A percentile compares a stretch with the other conserved stretches of the same genome.
Evolutionary conservation across 92 coral and sea anemone species (phyloP).

Genomic region (Porites rus): DNA sequence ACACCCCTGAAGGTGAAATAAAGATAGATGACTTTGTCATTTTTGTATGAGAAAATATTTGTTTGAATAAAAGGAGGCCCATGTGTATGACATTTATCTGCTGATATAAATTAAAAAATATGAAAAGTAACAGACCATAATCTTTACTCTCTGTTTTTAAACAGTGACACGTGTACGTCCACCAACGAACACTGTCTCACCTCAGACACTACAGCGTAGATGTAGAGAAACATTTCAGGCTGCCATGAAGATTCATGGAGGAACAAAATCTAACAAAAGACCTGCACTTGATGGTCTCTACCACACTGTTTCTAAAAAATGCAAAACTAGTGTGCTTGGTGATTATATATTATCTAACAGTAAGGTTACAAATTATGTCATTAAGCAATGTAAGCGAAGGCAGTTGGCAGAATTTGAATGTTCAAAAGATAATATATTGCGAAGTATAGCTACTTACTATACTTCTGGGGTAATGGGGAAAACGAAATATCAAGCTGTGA

Average conservation of each 20-base stretch:
- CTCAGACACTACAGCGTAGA: conserved; percentile 25
- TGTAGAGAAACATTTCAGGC: conserved; percentile 21
- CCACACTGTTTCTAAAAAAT: conserved; percentile 32
- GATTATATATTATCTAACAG: conserved; percentile 48
- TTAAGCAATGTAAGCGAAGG: conserved; percentile 2
- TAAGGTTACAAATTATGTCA: conserved; percentile 29
- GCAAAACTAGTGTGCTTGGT: conserved; percentile 58
- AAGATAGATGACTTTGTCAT: conserved; percentile 6
- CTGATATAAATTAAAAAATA: not conserved
- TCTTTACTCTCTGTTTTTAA: not conserved
- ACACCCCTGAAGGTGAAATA: not conserved
- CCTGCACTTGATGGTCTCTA: conserved; percentile 59
- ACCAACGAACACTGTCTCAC: conserved; percentile 29
- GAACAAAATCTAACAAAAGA: conserved; percentile 54
- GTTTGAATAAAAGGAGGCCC: no score
- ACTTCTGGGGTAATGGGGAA: conserved; percentile 73
- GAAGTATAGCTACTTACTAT: conserved; percentile 73
- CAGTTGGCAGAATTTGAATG: conserved; percentile 30
- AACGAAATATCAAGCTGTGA: conserved; percentile 64
- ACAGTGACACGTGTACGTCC: conserved; percentile 32
- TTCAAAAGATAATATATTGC: conserved; percentile 49
- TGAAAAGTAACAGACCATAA: not conserved
- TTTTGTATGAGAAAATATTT: not conserved
- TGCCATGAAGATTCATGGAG: conserved; percentile 61
- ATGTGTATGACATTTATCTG: not conserved